Percentiles rank a stretch among this genome's conserved stretches.
phyloP scores from a whole-genome alignment of 2,797 vertebrate species.

The Capromys pilorides region DNA sequence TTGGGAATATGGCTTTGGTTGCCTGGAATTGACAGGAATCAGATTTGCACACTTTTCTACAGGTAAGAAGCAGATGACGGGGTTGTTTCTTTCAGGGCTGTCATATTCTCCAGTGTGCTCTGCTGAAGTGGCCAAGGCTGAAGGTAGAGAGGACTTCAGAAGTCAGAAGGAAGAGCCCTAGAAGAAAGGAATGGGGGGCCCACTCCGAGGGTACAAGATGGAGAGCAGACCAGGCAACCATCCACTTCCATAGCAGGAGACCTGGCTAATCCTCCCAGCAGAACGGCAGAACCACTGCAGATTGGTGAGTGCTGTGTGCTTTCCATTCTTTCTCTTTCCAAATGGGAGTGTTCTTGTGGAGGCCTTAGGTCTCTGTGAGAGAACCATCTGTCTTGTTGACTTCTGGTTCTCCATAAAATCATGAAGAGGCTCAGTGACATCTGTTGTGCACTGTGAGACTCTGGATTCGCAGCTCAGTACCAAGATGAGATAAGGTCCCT shows the following conservation, averaged over 20 bases:
- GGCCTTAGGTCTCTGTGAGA: background rate
- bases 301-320: accelerated
- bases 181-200: background rate
- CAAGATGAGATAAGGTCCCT: background rate
- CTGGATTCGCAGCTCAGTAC: background rate
- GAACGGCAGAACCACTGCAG: no score
- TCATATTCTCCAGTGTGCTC: background rate
- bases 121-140: background rate
- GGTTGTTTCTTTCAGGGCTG: background rate
- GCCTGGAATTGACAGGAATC: background rate
- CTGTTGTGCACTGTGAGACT: background rate
- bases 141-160: background rate
- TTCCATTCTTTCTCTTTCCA: background rate
- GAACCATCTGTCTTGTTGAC: background rate
- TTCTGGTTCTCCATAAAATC: background rate
- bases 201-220: background rate
- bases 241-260: background rate
- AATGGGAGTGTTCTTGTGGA: background rate
- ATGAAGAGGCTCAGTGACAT: background rate
- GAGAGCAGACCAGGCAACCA: background rate
- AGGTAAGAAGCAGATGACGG: background rate
- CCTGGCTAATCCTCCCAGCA: background rate
- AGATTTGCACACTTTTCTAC: background rate
- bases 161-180: background rate
- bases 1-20: background rate